Conservation (phyloP, 2,113 vertebrate genomes). For the Collichthys lucidus region DNA sequence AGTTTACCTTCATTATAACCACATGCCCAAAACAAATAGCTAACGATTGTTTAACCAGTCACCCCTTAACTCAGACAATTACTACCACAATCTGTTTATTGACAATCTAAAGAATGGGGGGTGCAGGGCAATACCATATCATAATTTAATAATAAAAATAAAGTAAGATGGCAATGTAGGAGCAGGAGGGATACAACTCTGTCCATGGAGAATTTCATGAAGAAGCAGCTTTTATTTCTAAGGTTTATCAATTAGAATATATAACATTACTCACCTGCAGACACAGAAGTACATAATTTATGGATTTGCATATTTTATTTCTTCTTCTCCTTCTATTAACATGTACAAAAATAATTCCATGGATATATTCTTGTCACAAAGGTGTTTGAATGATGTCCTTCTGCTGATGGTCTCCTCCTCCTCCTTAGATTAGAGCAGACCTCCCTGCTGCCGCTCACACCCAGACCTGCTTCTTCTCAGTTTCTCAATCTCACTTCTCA, state of each 20-base stretch:
- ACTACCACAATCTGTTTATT: background rate
- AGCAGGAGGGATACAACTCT: background rate
- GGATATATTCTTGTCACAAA: conserved; percentile 12
- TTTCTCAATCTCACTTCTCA: conserved; percentile 49
- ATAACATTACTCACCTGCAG: too few relatives aligned
- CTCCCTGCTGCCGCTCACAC: conserved; percentile 67
- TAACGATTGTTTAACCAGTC: background rate
- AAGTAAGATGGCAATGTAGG: background rate
- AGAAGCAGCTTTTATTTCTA: background rate
- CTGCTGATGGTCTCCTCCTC: conserved; percentile 10
- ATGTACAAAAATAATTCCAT: conserved; percentile 7
- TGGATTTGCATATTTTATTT: background rate
- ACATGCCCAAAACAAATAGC: background rate
- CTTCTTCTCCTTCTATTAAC: background rate
- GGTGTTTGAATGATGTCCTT: conserved; percentile 38
- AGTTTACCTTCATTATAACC: background rate
- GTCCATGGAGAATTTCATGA: background rate
- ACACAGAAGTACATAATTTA: background rate
- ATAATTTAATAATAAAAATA: too few relatives aligned
- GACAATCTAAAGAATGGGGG: background rate
- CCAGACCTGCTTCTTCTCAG: conserved; percentile 79
- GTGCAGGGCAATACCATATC: background rate
- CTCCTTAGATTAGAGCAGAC: conserved; percentile 66
- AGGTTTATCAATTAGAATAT: background rate
- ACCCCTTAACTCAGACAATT: background rate